Evolutionary conservation across 2,888 invertebrate genomes (phyloP).

Genomic region (Graphium colonna): DNA sequence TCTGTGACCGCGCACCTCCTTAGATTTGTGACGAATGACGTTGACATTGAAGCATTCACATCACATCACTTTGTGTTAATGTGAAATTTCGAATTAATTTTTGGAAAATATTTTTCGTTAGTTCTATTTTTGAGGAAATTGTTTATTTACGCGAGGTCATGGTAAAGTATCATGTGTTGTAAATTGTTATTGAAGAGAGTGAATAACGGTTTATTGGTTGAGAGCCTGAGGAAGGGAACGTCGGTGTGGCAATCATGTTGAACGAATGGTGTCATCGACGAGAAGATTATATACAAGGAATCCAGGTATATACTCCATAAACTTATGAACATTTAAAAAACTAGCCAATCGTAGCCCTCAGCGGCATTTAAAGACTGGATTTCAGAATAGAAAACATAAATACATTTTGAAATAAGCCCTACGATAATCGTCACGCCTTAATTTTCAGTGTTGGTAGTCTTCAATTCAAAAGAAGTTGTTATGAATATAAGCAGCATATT

Average conservation of each 20-base stretch:
- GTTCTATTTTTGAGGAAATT: constrained; percentile 77
- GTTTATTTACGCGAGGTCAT: constrained; percentile 68
- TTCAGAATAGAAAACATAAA: too few relatives aligned
- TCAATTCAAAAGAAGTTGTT: too few relatives aligned
- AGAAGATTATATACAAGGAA: constrained; percentile 54
- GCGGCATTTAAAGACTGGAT: too few relatives aligned
- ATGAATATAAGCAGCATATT: too few relatives aligned
- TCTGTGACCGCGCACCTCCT: constrained; percentile 30
- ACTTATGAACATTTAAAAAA: constrained; percentile 29
- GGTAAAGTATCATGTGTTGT: constrained; percentile 73
- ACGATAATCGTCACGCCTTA: too few relatives aligned
- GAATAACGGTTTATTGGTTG: constrained; percentile 50
- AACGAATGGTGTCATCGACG: constrained; percentile 73
- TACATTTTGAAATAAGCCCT: too few relatives aligned
- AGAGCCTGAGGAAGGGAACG: constrained; percentile 46
- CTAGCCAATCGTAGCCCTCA: too few relatives aligned
- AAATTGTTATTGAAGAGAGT: constrained; percentile 52
- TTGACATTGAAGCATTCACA: constrained; percentile 54
- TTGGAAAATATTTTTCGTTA: constrained; percentile 72
- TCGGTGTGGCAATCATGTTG: constrained; percentile 68
- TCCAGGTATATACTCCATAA: constrained; percentile 51
- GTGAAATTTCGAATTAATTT: constrained; percentile 70
- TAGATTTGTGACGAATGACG: constrained; percentile 39
- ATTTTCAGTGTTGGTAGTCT: too few relatives aligned
- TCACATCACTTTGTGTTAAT: constrained; percentile 58